Evolutionary conservation across 1,140 invertebrate species (phyloP).

Genomic region (Melitaea cinxia): DNA sequence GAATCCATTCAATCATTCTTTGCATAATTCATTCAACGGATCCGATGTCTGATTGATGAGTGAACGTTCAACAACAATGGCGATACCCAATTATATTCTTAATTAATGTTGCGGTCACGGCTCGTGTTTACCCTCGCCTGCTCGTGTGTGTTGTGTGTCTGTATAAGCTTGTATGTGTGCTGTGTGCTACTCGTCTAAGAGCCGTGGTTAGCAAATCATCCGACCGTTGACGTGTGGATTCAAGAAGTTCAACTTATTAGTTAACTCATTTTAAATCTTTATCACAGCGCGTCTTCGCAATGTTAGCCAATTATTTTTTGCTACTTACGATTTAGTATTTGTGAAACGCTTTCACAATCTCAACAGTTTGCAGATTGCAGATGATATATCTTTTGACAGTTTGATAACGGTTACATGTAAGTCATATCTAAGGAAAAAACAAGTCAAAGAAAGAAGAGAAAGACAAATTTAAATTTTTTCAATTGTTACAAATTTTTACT

Average conservation of each 20-base stretch:
- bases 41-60: conserved; percentile 43
- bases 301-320: neutral
- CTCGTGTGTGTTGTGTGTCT: no score
- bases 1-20: conserved; percentile 35
- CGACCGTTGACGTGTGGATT: neutral
- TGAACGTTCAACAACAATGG: conserved; percentile 24
- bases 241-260: neutral
- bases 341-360: neutral
- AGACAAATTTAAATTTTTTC: no score
- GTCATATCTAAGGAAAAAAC: no score
- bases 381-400: no score
- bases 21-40: conserved; percentile 40
- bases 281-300: neutral
- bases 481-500: no score
- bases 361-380: neutral
- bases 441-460: no score
- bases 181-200: neutral
- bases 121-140: neutral
- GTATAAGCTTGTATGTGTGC: no score
- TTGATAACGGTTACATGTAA: no score
- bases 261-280: conserved; percentile 1
- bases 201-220: neutral
- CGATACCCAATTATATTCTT: conserved; percentile 28
- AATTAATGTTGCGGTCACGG: conserved; percentile 27
- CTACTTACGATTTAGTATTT: neutral